phyloP scores from a whole-genome alignment of 2,888 invertebrate species.

The Norana najaformis region DNA sequence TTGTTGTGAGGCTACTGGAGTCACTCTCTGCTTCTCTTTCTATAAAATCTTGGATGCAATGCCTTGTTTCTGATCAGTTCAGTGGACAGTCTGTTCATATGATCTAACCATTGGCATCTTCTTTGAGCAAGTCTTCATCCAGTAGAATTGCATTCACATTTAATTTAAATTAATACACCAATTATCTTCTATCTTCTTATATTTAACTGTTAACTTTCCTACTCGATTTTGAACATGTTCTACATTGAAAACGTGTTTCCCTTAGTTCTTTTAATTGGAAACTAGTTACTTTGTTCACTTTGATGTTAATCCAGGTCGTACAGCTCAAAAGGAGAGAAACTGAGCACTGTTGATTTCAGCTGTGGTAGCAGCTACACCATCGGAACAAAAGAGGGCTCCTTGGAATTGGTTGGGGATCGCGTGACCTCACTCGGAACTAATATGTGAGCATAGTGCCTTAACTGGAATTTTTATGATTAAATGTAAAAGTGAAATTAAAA shows the following conservation, averaged over 20 bases:
- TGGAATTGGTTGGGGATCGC: constrained; percentile 57
- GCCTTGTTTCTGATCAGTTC: not conserved
- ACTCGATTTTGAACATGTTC: not conserved
- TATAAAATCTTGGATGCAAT: not conserved
- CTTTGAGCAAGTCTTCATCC: not conserved
- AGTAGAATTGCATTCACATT: too few species aligned
- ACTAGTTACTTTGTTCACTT: not conserved
- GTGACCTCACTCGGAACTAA: constrained; percentile 62
- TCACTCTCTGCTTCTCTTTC: not conserved
- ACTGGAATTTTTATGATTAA: not conserved
- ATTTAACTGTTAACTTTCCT: not conserved
- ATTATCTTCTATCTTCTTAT: not conserved
- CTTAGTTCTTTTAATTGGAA: not conserved
- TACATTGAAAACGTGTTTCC: not conserved
- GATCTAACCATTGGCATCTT: not conserved
- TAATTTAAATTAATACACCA: not conserved
- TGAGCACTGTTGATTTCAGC: constrained; percentile 46
- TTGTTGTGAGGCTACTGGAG: not conserved
- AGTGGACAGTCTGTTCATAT: not conserved
- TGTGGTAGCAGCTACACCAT: constrained; percentile 49
- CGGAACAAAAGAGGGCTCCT: constrained; percentile 52
- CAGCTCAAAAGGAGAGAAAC: constrained; percentile 48
- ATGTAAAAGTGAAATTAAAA: not conserved
- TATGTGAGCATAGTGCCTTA: constrained; percentile 54
- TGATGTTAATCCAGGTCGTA: constrained; percentile 50